These are phyloP conservation scores for Oeneis ivallda DNA, from an alignment of 2,888 invertebrate genomes.

Conservation along the genomic window DNA sequence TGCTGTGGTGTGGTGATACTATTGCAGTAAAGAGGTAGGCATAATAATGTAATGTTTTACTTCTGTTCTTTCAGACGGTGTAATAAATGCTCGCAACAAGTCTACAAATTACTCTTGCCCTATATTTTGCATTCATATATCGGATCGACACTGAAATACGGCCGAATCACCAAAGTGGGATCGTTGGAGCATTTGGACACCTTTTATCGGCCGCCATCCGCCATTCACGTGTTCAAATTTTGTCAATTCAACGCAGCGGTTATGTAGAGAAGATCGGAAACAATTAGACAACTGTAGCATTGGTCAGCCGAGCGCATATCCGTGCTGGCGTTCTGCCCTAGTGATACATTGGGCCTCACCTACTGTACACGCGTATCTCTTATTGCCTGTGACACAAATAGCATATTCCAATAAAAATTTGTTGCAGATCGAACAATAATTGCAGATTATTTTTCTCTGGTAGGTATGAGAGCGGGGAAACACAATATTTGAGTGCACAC, in stretches of 20 bases:
- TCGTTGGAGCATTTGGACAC: conserved; percentile 49
- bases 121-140: conserved; percentile 5
- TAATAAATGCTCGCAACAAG: not conserved
- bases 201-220: conserved; percentile 60
- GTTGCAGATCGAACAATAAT: conserved; percentile 14
- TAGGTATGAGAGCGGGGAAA: conserved; percentile 24
- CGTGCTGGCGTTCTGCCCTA: conserved; percentile 64
- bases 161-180: conserved; percentile 16
- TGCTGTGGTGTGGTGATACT: too few relatives aligned
- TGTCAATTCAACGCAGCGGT: conserved; percentile 69
- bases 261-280: conserved; percentile 78
- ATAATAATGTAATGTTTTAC: not conserved
- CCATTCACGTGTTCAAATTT: conserved; percentile 73
- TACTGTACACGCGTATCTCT: conserved; percentile 14
- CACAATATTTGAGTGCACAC: conserved; percentile 27
- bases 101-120: conserved; percentile 3
- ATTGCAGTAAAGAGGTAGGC: too few relatives aligned
- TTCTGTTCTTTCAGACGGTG: not conserved
- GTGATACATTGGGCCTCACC: conserved; percentile 57
- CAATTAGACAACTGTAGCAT: conserved; percentile 78
- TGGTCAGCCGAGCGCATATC: conserved; percentile 78
- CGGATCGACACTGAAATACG: conserved; percentile 2
- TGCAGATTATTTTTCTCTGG: conserved; percentile 29
- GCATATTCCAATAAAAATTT: conserved; percentile 16
- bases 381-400: conserved; percentile 13